phyloP scores from a whole-genome alignment of 2,113 vertebrate genomes.

The Nesogale talazaci region DNA sequence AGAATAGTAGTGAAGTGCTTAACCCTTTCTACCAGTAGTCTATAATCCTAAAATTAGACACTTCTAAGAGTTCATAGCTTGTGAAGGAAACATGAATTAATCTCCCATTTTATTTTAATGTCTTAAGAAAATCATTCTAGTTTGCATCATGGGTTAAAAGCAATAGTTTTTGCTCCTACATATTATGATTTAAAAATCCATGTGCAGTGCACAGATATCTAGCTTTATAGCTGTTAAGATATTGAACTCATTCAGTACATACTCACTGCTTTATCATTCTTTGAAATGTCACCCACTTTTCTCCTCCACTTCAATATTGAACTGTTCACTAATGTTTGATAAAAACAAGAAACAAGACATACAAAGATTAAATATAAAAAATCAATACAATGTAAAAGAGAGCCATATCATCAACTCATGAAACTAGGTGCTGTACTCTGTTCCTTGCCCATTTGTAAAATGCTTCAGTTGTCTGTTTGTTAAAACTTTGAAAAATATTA shows the following conservation, averaged over 20 bases:
- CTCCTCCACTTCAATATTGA: neutral
- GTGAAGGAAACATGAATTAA: neutral
- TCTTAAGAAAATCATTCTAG: neutral
- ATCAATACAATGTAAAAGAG: conserved; percentile 4
- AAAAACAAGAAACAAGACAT: neutral
- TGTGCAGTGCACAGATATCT: too few relatives aligned
- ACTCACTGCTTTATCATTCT: neutral
- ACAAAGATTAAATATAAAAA: neutral
- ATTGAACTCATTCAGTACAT: neutral
- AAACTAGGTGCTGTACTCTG: neutral
- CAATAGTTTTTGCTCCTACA: neutral
- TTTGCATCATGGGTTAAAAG: neutral
- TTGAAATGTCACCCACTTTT: neutral
- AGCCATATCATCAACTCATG: neutral
- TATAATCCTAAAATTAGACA: neutral
- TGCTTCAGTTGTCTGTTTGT: neutral
- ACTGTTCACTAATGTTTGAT: neutral
- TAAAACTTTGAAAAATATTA: neutral
- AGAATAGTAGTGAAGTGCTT: neutral
- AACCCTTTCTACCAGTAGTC: neutral
- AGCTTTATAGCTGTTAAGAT: too few relatives aligned
- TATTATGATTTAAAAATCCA: neutral
- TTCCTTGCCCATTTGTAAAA: neutral
- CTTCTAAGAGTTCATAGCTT: neutral
- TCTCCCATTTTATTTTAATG: neutral